Evolutionary conservation across 2,113 vertebrate genomes (phyloP), one percentile per base, ranked within the genome.

Genomic region (Hassar affinis): DNA sequence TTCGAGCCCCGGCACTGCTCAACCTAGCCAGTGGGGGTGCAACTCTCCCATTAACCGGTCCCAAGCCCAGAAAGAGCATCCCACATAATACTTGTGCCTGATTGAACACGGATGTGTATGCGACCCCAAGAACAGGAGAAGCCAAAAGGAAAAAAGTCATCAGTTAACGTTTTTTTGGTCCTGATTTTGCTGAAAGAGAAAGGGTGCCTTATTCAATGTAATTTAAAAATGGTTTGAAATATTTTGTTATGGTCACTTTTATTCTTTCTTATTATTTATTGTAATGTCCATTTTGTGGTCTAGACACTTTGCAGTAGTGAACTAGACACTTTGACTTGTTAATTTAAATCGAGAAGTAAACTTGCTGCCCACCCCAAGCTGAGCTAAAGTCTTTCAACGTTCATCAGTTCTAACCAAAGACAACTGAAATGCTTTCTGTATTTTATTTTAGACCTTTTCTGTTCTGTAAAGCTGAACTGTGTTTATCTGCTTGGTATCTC

Each of bases 201-300:
- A 84, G 77, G 91, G 85, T 93, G 91, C 92, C 92, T 93, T 93
- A 92, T 87, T 87, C 74, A 88, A 83, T 84, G 42, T 35, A 69
- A 78, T 54, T 52, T 33, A 3, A 6, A 42, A 42, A 42, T 42
- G 38, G 2, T 42, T 42, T 3, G 38, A 42, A 42, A 3, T 42
- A 3, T 42, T 42, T 42, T 42, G 38, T 42, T 42, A 49, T 49
- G 20, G 25, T 84, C 68, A 75, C n/a, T 78, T 72, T 74, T 74
- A 9, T 49, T 42, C 17, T 80, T 27, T 25, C 9, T 72, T 83
- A 27, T 56, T 79, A 83, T 85, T 83, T 83, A 57, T 82, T 38
- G 25, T 27, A 49, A 25, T 54, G 49, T 54, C 5, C 27, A 61
- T 27, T 66, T 68, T 68, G 11, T 68, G 49, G 22, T 12, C 4